A percentile compares a stretch with the other conserved stretches of the same genome.
Conservation (phyloP, 1,140 invertebrate genomes). For the Diabrotica virgifera region DNA sequence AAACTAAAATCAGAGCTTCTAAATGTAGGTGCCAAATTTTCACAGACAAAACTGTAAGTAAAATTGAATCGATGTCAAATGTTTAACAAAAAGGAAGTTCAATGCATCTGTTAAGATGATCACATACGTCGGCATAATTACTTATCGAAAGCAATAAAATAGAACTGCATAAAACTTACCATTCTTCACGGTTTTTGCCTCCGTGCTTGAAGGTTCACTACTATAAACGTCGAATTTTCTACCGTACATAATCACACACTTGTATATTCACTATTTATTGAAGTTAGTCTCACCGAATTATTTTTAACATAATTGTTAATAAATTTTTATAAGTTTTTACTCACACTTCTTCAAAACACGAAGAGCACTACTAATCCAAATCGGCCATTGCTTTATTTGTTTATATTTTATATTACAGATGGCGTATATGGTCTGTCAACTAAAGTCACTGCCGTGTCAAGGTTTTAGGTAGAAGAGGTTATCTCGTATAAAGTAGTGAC, state of each 20-base stretch:
- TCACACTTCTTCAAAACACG: constrained; percentile 28
- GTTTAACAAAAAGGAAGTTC: no score
- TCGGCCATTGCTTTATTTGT: constrained; percentile 46
- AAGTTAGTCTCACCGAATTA: constrained; percentile 50
- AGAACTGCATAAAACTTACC: constrained; percentile 38
- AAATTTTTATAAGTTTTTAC: constrained; percentile 32
- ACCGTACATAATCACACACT: constrained; percentile 48
- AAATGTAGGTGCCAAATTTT: no score
- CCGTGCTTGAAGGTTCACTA: constrained; percentile 44
- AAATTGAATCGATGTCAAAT: no score
- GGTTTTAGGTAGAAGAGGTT: no score
- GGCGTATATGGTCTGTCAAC: constrained; percentile 23
- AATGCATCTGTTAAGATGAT: neutral
- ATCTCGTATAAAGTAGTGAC: no score
- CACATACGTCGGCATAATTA: neutral
- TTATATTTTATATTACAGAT: constrained; percentile 35
- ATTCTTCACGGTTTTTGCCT: constrained; percentile 45
- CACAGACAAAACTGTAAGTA: no score
- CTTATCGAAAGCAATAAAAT: constrained; percentile 1
- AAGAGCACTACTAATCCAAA: constrained; percentile 43
- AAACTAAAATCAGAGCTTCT: no score
- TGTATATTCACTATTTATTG: constrained; percentile 39
- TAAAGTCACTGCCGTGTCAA: no score
- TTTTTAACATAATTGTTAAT: constrained; percentile 45
- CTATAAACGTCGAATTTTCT: constrained; percentile 47